Conservation (phyloP, 1,140 invertebrate species). For the Musca domestica region DNA sequence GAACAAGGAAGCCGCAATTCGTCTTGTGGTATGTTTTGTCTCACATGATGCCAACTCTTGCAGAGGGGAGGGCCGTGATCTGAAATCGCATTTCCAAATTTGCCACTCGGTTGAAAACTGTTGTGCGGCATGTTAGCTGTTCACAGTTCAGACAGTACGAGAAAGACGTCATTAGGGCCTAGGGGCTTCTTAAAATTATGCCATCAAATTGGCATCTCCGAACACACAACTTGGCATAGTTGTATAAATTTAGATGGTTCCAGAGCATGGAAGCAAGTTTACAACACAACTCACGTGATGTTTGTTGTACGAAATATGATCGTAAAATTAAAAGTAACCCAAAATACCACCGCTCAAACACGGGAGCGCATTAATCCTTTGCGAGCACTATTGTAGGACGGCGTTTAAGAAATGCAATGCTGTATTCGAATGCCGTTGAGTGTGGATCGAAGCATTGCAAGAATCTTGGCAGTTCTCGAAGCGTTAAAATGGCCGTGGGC, state of each 20-base stretch:
- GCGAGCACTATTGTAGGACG: too few species aligned
- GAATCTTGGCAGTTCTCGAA: too few species aligned
- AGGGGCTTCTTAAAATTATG: conserved; percentile 52
- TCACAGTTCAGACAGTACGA: neutral
- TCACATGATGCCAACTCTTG: too few species aligned
- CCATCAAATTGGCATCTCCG: conserved; percentile 40
- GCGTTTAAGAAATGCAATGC: too few species aligned
- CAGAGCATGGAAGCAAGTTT: too few species aligned
- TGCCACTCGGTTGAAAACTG: conserved; percentile 8
- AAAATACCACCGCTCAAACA: neutral
- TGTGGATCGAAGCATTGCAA: too few species aligned
- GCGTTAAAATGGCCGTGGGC: neutral
- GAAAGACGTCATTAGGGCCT: conserved; percentile 49
- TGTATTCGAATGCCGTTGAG: too few species aligned
- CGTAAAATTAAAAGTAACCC: conserved; percentile 1
- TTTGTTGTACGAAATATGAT: conserved; percentile 23
- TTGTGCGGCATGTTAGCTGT: neutral
- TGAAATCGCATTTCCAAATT: conserved; percentile 8
- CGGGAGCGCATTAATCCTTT: neutral
- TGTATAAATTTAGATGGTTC: conserved; percentile 25
- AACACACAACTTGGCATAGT: neutral
- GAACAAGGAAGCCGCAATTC: neutral
- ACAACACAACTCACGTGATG: too few species aligned
- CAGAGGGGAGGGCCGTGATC: neutral
- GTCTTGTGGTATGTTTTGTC: too few species aligned